These are phyloP conservation scores for Carterocephalus palaemon DNA, from an alignment of 2,888 invertebrate genomes.

Conservation along the genomic window DNA sequence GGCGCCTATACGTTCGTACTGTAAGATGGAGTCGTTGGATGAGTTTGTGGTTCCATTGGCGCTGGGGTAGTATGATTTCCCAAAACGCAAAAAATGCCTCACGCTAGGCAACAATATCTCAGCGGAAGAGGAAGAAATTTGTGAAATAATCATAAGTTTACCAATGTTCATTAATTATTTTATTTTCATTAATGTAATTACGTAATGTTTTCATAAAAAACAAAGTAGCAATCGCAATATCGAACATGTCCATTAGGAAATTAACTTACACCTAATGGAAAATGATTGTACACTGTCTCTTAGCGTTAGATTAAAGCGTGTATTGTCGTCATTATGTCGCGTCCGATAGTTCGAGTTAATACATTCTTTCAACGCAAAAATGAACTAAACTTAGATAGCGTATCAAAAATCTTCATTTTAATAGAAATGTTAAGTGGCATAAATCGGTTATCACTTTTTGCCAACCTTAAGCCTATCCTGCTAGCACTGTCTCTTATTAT, in stretches of 20 bases:
- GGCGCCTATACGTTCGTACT: too few species aligned
- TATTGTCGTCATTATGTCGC: constrained; percentile 20
- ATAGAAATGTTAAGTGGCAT: constrained; percentile 26
- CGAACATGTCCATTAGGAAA: constrained; percentile 8
- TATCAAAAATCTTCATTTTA: constrained; percentile 29
- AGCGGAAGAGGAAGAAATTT: too few species aligned
- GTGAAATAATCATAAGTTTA: too few species aligned
- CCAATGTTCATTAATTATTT: too few species aligned
- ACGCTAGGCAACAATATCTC: too few species aligned
- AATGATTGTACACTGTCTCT: neutral
- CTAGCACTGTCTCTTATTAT: constrained; percentile 12
- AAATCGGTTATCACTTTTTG: constrained; percentile 29
- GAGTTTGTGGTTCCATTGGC: too few species aligned
- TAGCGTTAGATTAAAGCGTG: neutral
- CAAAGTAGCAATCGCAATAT: constrained; percentile 5
- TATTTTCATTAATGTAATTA: neutral
- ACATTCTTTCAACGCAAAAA: constrained; percentile 23
- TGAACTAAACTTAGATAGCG: constrained; percentile 22
- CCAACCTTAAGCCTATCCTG: constrained; percentile 15
- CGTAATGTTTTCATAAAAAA: constrained; percentile 8
- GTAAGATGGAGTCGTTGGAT: too few species aligned
- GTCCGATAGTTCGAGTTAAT: constrained; percentile 22
- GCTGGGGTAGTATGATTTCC: too few species aligned
- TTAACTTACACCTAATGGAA: neutral
- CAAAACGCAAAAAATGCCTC: too few species aligned